Evolutionary conservation across 2,113 vertebrate species (phyloP).

Genomic region (Microtus richardsoni): DNA sequence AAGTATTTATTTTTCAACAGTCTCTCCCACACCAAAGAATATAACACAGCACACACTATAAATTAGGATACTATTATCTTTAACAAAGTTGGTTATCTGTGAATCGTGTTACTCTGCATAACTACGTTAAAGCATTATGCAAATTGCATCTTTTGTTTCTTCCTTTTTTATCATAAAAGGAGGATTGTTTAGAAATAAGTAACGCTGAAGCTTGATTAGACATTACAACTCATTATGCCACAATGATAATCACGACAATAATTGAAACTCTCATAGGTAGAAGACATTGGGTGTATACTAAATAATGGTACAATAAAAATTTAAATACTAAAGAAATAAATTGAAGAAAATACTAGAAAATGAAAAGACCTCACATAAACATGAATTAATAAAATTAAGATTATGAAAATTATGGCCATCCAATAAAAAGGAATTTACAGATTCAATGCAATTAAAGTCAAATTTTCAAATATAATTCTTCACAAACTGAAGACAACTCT

Average conservation of each 20-base stretch:
- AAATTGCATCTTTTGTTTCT: conserved; percentile 63
- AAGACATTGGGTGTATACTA: not conserved
- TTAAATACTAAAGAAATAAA: not conserved
- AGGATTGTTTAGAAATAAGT: conserved; percentile 64
- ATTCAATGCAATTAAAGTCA: not conserved
- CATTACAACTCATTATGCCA: conserved; percentile 55
- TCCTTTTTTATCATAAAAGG: conserved; percentile 55
- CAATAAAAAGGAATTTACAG: not conserved
- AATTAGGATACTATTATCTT: conserved; percentile 58
- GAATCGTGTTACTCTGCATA: conserved; percentile 57
- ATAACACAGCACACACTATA: not conserved
- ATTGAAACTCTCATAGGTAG: conserved; percentile 25
- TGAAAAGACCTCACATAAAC: not conserved
- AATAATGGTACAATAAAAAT: not conserved
- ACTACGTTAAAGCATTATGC: conserved; percentile 67
- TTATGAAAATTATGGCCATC: not conserved
- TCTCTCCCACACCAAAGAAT: not conserved
- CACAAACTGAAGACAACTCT: not conserved
- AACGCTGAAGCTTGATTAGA: conserved; percentile 56
- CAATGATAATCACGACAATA: conserved; percentile 52
- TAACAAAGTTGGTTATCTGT: conserved; percentile 67
- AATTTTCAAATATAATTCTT: not conserved
- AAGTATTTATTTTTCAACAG: conserved; percentile 12
- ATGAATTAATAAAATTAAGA: not conserved
- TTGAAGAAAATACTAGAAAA: not conserved